Evolutionary conservation across 2,888 invertebrate species (phyloP).

Genomic region (Holacanthella duospinosa): DNA sequence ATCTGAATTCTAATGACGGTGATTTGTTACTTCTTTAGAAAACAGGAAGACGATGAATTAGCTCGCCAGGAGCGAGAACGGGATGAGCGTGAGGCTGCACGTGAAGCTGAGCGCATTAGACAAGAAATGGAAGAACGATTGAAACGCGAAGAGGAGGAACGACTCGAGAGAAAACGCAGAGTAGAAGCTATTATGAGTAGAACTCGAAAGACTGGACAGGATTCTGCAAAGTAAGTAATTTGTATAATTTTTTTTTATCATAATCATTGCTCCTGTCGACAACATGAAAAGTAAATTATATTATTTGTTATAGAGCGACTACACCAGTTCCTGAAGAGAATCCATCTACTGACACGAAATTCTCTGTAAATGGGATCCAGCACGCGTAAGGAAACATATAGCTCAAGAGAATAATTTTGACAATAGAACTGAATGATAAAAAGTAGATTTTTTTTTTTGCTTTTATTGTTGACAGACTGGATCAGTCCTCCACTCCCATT

Average conservation of each 20-base stretch:
- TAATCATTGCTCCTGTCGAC: not conserved
- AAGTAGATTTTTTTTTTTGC: not conserved
- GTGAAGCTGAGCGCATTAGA: conserved; percentile 50
- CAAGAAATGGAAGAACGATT: conserved; percentile 71
- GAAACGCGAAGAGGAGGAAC: conserved; percentile 76
- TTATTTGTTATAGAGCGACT: conserved; percentile 5
- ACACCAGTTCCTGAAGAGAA: not conserved
- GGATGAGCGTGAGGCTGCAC: conserved; percentile 52
- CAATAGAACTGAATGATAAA: not conserved
- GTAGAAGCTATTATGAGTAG: conserved; percentile 87
- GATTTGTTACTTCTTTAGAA: conserved; percentile 41
- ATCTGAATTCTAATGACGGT: not conserved
- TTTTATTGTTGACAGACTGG: not conserved
- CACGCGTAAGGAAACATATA: not conserved
- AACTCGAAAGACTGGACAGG: conserved; percentile 54
- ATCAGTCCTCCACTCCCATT: conserved; percentile 4
- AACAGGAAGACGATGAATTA: conserved; percentile 62
- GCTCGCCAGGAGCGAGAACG: conserved; percentile 72
- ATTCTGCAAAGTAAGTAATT: conserved; percentile 33
- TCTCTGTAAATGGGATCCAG: not conserved
- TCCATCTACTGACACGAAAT: not conserved
- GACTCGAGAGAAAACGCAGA: conserved; percentile 74
- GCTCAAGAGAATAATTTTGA: no score
- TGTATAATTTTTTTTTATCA: not conserved
- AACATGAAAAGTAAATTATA: not conserved